Evolutionary conservation across 2,888 invertebrate species (phyloP).

Genomic region (Nymphalis urticae): DNA sequence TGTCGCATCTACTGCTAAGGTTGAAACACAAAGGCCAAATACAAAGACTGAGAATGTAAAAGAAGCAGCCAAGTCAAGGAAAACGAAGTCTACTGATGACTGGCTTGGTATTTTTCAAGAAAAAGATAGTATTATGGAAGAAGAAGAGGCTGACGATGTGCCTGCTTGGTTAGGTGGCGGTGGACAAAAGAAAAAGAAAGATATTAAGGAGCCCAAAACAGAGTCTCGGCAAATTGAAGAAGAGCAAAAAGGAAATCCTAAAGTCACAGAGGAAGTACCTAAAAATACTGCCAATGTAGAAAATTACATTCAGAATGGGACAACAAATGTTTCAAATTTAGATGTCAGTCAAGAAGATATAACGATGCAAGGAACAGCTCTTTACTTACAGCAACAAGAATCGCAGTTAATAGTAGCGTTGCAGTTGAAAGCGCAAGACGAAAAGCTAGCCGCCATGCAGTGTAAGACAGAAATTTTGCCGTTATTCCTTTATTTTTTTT

Average conservation of each 20-base stretch:
- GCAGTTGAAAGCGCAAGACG: constrained; percentile 84
- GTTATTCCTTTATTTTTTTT: background rate
- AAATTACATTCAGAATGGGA: constrained; percentile 35
- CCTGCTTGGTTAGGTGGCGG: constrained; percentile 68
- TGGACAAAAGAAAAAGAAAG: constrained; percentile 59
- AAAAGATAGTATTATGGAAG: constrained; percentile 53
- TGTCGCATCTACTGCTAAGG: constrained; percentile 46
- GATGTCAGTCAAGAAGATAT: constrained; percentile 65
- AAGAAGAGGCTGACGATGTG: constrained; percentile 61
- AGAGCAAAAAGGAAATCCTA: constrained; percentile 24
- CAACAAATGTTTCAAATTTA: constrained; percentile 41
- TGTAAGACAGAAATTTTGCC: constrained; percentile 50
- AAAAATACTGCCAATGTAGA: constrained; percentile 33
- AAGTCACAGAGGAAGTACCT: constrained; percentile 34
- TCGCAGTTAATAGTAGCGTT: constrained; percentile 83
- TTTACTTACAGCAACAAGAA: constrained; percentile 83
- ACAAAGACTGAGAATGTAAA: constrained; percentile 46
- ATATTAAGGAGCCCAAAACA: constrained; percentile 43
- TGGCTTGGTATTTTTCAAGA: constrained; percentile 76
- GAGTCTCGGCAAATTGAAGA: constrained; percentile 29
- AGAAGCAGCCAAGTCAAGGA: constrained; percentile 48
- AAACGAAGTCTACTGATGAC: constrained; percentile 63
- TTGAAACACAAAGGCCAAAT: constrained; percentile 46
- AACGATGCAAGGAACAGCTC: constrained; percentile 77
- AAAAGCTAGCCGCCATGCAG: constrained; percentile 81